Evolutionary conservation across 2,888 invertebrate species (phyloP).

Genomic region (Protophormia terraenovae): DNA sequence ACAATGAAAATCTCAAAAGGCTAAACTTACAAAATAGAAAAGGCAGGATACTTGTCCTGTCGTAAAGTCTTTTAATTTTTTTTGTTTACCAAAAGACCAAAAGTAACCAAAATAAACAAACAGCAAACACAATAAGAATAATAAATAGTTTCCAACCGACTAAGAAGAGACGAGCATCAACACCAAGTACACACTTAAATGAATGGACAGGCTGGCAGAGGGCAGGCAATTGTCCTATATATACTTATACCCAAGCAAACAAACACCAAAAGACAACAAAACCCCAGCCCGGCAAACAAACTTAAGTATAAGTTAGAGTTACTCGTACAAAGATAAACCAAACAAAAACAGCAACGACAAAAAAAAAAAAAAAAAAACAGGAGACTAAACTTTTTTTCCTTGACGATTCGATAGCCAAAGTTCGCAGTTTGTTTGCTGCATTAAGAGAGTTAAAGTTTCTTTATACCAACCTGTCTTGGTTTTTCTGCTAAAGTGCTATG

Average conservation of each 20-base stretch:
- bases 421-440: slow-evolving; percentile 8
- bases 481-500: neutral
- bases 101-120: slow-evolving; percentile 24
- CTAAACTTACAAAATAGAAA: neutral
- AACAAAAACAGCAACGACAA: neutral
- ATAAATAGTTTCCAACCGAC: slow-evolving; percentile 28
- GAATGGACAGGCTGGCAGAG: neutral
- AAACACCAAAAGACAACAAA: neutral
- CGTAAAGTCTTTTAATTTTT: neutral
- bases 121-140: slow-evolving; percentile 37
- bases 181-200: neutral
- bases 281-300: neutral
- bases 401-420: neutral
- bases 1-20: neutral
- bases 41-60: neutral
- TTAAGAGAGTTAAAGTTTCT: neutral
- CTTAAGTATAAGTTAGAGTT: slow-evolving; percentile 2
- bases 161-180: neutral
- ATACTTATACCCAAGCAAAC: neutral
- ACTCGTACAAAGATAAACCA: neutral
- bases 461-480: neutral
- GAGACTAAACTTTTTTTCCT: neutral
- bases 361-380: too few species aligned
- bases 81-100: slow-evolving; percentile 16
- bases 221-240: neutral